Conservation (phyloP, 2,888 invertebrate genomes). For the Xanthorhoe spadicearia region DNA sequence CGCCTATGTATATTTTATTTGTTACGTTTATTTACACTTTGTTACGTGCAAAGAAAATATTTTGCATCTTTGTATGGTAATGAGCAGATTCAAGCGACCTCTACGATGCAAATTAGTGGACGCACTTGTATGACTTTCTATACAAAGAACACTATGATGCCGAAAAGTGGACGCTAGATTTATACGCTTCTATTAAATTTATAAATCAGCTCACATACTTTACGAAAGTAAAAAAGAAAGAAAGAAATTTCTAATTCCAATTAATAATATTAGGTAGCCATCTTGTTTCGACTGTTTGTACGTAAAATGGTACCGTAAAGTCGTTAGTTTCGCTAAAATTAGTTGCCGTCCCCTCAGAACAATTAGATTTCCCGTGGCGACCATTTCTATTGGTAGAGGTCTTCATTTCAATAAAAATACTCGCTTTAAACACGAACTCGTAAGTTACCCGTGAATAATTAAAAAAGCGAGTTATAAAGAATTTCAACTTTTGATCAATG, state of each 20-base stretch:
- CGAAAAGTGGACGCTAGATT: no score
- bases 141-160: slow-evolving; percentile 7
- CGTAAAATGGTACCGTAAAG: slow-evolving; percentile 15
- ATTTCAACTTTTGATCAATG: neutral
- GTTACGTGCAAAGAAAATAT: no score
- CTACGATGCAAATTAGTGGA: neutral
- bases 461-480: neutral
- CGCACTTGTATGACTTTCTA: slow-evolving; percentile 12
- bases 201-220: no score
- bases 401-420: slow-evolving; percentile 31
- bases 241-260: no score
- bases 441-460: neutral
- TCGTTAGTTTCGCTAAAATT: slow-evolving; percentile 76
- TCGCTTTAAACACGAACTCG: neutral
- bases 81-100: neutral
- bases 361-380: slow-evolving; percentile 62
- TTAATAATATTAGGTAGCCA: no score
- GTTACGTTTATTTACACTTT: no score
- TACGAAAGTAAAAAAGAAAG: no score
- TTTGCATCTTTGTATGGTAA: no score
- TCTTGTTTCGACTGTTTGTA: neutral
- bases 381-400: slow-evolving; percentile 23
- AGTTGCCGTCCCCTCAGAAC: slow-evolving; percentile 68
- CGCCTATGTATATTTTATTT: no score
- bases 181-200: no score